Evolutionary conservation across 2,113 vertebrate genomes (phyloP), one percentile per base, ranked within the genome.

Genomic region (Thamnaconus septentrionalis): DNA sequence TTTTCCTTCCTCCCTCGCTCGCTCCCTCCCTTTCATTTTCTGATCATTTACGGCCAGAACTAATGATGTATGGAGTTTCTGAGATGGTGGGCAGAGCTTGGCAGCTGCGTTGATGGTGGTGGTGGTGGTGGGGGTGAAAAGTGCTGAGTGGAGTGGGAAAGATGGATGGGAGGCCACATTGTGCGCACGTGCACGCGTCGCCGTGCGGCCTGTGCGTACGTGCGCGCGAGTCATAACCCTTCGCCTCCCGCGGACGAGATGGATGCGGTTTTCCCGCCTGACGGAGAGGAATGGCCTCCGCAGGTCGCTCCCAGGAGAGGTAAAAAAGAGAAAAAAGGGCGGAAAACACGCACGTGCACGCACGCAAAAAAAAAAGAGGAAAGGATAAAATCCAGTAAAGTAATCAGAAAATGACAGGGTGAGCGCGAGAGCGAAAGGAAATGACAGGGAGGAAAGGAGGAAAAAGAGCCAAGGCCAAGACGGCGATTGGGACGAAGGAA

Each of bases 261-360:
- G 80, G 79, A 88, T 87, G 87, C 79, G 75, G 81, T 81, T 86
- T 31, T 84, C 71, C 78, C 68, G 76, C 52, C 69, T 79, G 80
- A 85, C 82, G 73, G 57, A 85, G 71, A 86, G 69, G 78, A 87
- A 86, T 80, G 68, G 59, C 53, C 64, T 86, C 73, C 74, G 72
- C 80, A 74, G 79, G 81, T 84, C 78, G 48, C 78, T 65, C 63
- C 40, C 3, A 31, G 18, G 18, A 59, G 59, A 62, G 76, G 67
- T 77, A 53, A 70, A 78, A 78, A 54, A 47, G 58, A 53, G 18
- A 57, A 73, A 56, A 61, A 75, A 69, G 40, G 39, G 47, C 1
- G 53, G 57, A 59, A 75, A 49, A 54, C 40, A 78, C 12, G 53
- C 61, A 59, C 53, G 0, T n/a, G n/a, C n/a, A n/a, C n/a, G n/a